These are phyloP conservation scores for Colletes gigas DNA, from an alignment of 1,140 invertebrate species.

Conservation along the genomic window DNA sequence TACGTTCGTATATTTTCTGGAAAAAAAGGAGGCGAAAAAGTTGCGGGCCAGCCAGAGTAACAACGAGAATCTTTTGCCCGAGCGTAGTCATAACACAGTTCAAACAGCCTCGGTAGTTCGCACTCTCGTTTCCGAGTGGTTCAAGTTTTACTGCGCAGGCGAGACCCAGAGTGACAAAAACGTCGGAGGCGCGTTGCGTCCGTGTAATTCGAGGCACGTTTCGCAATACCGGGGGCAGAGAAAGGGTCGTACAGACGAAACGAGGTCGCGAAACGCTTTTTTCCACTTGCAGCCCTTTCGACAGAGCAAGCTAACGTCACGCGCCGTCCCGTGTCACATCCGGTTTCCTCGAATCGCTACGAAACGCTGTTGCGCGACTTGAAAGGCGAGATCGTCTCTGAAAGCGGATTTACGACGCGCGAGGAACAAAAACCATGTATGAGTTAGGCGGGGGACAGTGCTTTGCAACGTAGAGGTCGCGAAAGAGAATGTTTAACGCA, in stretches of 20 bases:
- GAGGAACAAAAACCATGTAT: background rate
- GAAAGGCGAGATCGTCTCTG: conserved; percentile 21
- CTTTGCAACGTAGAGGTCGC: no score
- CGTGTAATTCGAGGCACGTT: conserved; percentile 58
- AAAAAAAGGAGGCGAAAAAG: no score
- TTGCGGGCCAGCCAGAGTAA: background rate
- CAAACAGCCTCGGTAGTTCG: background rate
- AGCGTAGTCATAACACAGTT: background rate
- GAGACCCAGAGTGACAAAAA: conserved; percentile 6
- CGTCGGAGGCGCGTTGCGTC: conserved; percentile 3
- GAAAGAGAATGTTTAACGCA: no score
- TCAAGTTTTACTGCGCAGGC: background rate
- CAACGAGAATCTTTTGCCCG: background rate
- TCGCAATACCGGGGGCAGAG: conserved; percentile 27
- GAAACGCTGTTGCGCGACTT: conserved; percentile 18
- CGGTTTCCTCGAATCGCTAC: conserved; percentile 35
- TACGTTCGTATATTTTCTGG: no score
- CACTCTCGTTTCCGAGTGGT: background rate
- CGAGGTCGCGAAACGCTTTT: conserved; percentile 47
- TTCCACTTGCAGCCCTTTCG: conserved; percentile 17
- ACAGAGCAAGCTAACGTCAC: conserved; percentile 20
- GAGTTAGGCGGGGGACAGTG: background rate
- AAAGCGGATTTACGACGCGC: conserved; percentile 24
- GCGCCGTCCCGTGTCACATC: conserved; percentile 39
- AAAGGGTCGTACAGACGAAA: conserved; percentile 46